phyloP scores from a whole-genome alignment of 92 coral and sea anemone species.

The Epizoanthus stellaris region DNA sequence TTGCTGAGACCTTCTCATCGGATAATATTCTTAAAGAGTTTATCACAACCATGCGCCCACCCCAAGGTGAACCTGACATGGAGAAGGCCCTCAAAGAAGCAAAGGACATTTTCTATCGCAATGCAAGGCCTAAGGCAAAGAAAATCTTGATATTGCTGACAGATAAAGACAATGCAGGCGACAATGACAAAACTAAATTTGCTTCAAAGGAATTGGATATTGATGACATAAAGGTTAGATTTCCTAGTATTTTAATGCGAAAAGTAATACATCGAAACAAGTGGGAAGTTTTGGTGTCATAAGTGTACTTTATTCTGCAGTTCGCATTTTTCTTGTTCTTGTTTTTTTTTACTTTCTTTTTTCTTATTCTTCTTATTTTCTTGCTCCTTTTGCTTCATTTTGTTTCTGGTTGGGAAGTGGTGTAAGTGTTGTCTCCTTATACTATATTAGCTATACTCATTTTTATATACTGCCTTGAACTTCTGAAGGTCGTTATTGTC shows the following conservation, averaged over 20 bases:
- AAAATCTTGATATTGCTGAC: constrained; percentile 88
- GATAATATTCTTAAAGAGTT: constrained; percentile 13
- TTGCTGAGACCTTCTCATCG: constrained; percentile 34
- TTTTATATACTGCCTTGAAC: too few species aligned
- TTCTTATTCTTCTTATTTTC: too few species aligned
- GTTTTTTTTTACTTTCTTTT: too few species aligned
- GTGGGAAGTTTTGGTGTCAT: not conserved
- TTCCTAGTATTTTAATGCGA: too few species aligned
- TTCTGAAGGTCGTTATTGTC: constrained; percentile 65
- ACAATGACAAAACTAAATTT: constrained; percentile 14
- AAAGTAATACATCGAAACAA: not conserved
- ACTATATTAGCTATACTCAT: not conserved
- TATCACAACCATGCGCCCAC: not conserved
- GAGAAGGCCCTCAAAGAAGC: constrained; percentile 73
- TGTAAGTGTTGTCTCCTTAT: not conserved
- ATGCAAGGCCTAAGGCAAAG: constrained; percentile 75
- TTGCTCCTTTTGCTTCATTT: not conserved
- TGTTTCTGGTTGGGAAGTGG: not conserved
- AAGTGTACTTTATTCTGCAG: not conserved
- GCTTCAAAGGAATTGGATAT: constrained; percentile 34
- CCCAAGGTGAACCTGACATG: constrained; percentile 65
- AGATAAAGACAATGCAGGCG: constrained; percentile 51
- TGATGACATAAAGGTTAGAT: constrained; percentile 18
- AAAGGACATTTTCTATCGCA: constrained; percentile 58
- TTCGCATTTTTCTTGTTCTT: not conserved